Base-by-base conservation (phyloP, 2,797 vertebrate genomes). In the Australoheros facetus region DNA sequence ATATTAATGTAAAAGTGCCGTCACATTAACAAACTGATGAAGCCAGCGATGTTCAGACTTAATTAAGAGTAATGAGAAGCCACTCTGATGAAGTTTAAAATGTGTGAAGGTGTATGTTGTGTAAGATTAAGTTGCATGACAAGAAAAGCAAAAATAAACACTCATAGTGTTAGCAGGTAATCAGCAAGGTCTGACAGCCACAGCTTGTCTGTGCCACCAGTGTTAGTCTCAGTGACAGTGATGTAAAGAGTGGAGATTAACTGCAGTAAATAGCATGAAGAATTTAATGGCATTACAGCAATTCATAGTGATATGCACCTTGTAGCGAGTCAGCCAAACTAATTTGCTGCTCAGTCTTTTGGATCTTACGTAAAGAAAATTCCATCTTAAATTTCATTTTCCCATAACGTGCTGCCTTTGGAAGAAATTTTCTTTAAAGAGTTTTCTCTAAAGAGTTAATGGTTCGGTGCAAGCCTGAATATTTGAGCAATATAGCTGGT, bases 51-150 rank as follows among this genome's bases (percentile, higher is more conserved):
- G 42, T 66, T 66, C 76, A 83, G 62, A 84, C 87, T 81, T 88
- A 88, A 92, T 92, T 90, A 92, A 70, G 48, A 85, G 32, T 56
- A 80, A 72, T 79, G 79, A 56, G 51, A 82, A 71, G 56, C 54
- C 62, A 48, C 42, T 69, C 56, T 66, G 80, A 85, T 78, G 64
- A 70, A 71, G 53, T 71, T 77, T 70, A 59, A 32, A 34, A 48
- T 30, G 23, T 51, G 42, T 66, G 23, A 48, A 48, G 23, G 2
- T 66, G 62, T 39, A 64, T 45, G 39, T 4, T 51, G 23, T 66
- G 9, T 28, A 45, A 26, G 39, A 64, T 64, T 23, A 64, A 11
- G 60, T 48, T 66, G 19, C 23, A 66, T 23, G 45, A 66, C 28
- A 48, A 66, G 23, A 66, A 66, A 3, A 66, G 3, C 26, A 30